Evolutionary conservation across 2,797 vertebrate species (phyloP), one percentile per base, ranked within the genome.

Genomic region (Sciurus vulgaris): DNA sequence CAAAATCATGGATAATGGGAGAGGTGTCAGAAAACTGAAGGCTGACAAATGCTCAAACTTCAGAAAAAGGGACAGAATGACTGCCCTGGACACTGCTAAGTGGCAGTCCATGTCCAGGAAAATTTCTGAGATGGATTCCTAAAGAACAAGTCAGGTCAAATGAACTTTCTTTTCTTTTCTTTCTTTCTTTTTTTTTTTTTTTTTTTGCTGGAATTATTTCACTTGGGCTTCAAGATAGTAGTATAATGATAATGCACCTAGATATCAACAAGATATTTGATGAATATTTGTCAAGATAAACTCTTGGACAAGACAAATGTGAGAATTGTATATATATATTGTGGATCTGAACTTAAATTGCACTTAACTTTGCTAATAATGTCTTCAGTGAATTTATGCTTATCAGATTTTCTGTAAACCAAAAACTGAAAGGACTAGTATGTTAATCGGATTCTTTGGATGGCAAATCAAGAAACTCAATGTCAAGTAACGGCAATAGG

Each of bases 131-230:
- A 49, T 54, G 26, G 22, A 5, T 47, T 94, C 41, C 44, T 41
- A 69, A 82, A 28, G 33, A 85, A 76, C 7, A 56, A 86, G 30
- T 61, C 47, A 82, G 63, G n/a, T 49, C 44, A 70, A 73, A 72
- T 86, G 35, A 83, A 89, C 3, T 54, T 91, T 28, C 38, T 51
- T 96, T 91, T 61, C n/a, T 56, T 96, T 74, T 2, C 47, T 88
- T 96, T 74, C 49, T 96, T 74, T 2, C 47, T 88, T 96, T 74
- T 54, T 91, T 28, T 38, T 51, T 96, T 91, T 61, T 28, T 56
- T 96, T 74, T 63, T 13, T 82, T 78, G 0, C 12, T 82, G 54
- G 8, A 7, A 73, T 94, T 86, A 86, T 93, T 74, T 82, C 10
- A 84, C 12, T 38, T 91, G 67, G 12, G 10, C 7, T 54, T 72